Conservation (phyloP, 92 coral and sea anemone genomes). For the Actinernus sp. region DNA sequence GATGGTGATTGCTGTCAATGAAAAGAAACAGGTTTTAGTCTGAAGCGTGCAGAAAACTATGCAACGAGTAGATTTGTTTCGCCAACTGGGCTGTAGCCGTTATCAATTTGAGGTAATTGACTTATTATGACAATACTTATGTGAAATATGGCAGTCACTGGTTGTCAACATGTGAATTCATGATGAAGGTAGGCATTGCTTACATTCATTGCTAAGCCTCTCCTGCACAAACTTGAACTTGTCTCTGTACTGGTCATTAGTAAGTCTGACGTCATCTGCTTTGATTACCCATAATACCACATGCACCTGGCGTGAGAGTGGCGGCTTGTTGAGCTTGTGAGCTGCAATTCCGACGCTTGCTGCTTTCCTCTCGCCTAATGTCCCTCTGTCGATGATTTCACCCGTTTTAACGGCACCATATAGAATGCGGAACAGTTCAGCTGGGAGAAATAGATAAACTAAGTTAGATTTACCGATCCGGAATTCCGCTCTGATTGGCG, state of each 20-base stretch:
- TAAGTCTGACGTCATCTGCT: slow-evolving; percentile 66
- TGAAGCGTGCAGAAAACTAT: too few relatives aligned
- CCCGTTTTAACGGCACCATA: slow-evolving; percentile 68
- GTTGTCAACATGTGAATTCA: too few relatives aligned
- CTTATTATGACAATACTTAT: too few relatives aligned
- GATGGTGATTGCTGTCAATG: slow-evolving; percentile 66
- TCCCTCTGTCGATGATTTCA: slow-evolving; percentile 63
- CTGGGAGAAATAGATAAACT: too few relatives aligned
- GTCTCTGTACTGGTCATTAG: slow-evolving; percentile 53
- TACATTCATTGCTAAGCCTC: slow-evolving; percentile 62
- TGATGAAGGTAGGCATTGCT: too few relatives aligned
- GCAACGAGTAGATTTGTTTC: too few relatives aligned
- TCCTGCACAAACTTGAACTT: slow-evolving; percentile 65
- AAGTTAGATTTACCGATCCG: too few relatives aligned
- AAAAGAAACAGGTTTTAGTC: too few relatives aligned
- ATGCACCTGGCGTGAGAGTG: slow-evolving; percentile 65
- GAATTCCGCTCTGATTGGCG: too few relatives aligned
- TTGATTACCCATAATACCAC: slow-evolving; percentile 85
- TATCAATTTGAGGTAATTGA: too few relatives aligned
- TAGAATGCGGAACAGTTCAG: slow-evolving; percentile 76
- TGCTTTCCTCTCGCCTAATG: slow-evolving; percentile 35
- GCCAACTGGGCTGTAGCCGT: too few relatives aligned
- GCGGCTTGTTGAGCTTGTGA: slow-evolving; percentile 75
- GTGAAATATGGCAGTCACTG: too few relatives aligned
- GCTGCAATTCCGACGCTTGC: slow-evolving; percentile 65